Base-by-base conservation (phyloP, 2,113 vertebrate species). In the Lucifuga dentata region DNA sequence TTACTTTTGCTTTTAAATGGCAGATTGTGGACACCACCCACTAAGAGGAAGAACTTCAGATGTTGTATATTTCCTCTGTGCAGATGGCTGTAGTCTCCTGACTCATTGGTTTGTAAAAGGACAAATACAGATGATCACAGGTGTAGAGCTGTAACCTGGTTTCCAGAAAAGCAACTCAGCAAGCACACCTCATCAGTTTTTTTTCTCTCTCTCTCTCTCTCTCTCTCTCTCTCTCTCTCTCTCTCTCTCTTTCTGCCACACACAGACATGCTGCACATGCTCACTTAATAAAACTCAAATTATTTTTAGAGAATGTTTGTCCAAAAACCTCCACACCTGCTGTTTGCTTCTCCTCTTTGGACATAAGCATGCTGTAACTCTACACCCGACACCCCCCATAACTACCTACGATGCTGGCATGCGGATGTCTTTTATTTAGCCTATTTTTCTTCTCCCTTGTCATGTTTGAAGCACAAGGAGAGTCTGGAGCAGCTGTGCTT, bases 331-430 rank as follows among this genome's bases (percentile, higher is more conserved):
- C 39, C 26, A 58, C 71, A 74, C 68, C 71, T 83, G 73, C 63
- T 26, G 46, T 24, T 24, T 41, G 21, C n/a, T 35, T 43, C 40
- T 9, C 20, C 41, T 39, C 32, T 48, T 5, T 2, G 35, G 26
- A 70, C 35, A 26, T 43, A 61, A 75, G 75, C 76, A 75, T 80
- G 76, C 69, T 73, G 73, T 80, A 85, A 88, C 61, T 33, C 58
- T 40, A 85, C 78, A 73, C 80, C 36, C n/a, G n/a, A n/a, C n/a
- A n/a, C n/a, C 9, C 6, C 26, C 45, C 78, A 17, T 53, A 23
- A 3, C 68, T 50, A 23, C 45, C 39, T 29, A 23, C 23, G 29
- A 36, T 50, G 29, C 66, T 60, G 35, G 9, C 39, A 16, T 1
- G 29, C 16, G 44, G 7, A 48, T 43, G 56, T 51, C 67, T 78